Conservation (phyloP, 2,797 vertebrate genomes). For the Allobates femoralis region DNA sequence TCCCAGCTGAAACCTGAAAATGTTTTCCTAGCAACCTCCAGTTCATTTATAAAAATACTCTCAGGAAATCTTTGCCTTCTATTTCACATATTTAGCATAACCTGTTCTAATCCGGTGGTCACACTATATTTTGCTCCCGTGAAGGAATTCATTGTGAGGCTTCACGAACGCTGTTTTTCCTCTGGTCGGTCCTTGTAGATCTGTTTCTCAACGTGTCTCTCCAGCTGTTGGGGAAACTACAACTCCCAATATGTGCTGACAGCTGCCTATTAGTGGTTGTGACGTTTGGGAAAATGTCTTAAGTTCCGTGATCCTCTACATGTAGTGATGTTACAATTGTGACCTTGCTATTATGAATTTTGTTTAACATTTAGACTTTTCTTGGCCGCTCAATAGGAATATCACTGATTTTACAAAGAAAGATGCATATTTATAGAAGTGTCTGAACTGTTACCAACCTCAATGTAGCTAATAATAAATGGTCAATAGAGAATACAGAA, state of each 20-base stretch:
- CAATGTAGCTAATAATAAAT: no score
- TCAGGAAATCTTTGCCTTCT: constrained; percentile 17
- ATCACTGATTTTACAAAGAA: no score
- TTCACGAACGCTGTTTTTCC: neutral
- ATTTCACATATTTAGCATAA: constrained; percentile 30
- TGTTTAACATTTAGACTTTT: neutral
- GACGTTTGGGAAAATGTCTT: no score
- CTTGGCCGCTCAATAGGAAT: no score
- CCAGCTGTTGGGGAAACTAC: neutral
- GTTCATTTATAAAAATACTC: constrained; percentile 18
- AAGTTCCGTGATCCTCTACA: neutral
- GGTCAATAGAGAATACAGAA: no score
- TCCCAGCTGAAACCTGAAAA: neutral
- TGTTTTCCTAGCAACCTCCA: constrained; percentile 15
- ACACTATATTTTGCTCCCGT: neutral
- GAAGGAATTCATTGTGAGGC: constrained; percentile 4
- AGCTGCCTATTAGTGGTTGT: neutral
- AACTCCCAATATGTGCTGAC: neutral
- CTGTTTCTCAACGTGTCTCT: neutral
- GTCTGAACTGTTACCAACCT: no score
- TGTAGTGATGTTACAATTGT: neutral
- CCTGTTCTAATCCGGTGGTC: neutral
- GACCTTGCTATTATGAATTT: no score
- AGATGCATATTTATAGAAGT: no score
- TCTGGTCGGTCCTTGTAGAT: neutral